phyloP scores from a whole-genome alignment of 2,888 invertebrate species.

The Zelleria hepariella region DNA sequence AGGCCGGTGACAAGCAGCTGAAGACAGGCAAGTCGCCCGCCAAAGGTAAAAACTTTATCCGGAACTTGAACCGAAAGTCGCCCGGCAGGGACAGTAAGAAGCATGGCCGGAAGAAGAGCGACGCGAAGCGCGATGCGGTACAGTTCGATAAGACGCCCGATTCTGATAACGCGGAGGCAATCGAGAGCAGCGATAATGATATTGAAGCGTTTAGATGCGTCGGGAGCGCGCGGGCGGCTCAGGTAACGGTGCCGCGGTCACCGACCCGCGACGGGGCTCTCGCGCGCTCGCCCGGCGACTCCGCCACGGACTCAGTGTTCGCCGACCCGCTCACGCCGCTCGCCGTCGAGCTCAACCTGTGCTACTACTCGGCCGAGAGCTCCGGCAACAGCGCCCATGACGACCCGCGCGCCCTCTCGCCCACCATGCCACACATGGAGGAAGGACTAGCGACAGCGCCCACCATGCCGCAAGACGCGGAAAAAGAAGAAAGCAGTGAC shows the following conservation, averaged over 20 bases:
- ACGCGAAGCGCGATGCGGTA: conserved; percentile 44
- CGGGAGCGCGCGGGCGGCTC: conserved; percentile 40
- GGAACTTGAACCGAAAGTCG: conserved; percentile 59
- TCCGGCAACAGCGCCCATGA: conserved; percentile 49
- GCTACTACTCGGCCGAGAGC: conserved; percentile 75
- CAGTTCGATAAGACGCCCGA: conserved; percentile 63
- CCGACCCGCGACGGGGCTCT: conserved; percentile 53
- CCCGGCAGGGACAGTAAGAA: conserved; percentile 56
- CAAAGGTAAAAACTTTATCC: conserved; percentile 70
- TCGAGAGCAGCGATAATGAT: conserved; percentile 62
- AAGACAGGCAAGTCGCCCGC: conserved; percentile 71
- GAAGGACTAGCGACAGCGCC: conserved; percentile 31
- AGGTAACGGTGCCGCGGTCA: conserved; percentile 63
- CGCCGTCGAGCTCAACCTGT: conserved; percentile 75
- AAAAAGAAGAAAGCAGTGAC: conserved; percentile 58
- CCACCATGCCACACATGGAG: conserved; percentile 37
- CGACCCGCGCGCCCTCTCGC: conserved; percentile 42
- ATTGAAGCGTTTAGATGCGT: conserved; percentile 33
- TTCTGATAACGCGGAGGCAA: conserved; percentile 60
- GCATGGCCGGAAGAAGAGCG: conserved; percentile 52
- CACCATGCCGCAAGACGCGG: conserved; percentile 40
- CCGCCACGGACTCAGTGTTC: conserved; percentile 81
- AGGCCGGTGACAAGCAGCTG: conserved; percentile 58
- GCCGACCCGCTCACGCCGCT: conserved; percentile 79
- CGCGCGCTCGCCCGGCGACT: conserved; percentile 61